Percentiles rank a stretch among this genome's conserved stretches.
phyloP scores from a whole-genome alignment of 37 sponge, comb jelly and placozoan species.

The Eunapius fragilis region DNA sequence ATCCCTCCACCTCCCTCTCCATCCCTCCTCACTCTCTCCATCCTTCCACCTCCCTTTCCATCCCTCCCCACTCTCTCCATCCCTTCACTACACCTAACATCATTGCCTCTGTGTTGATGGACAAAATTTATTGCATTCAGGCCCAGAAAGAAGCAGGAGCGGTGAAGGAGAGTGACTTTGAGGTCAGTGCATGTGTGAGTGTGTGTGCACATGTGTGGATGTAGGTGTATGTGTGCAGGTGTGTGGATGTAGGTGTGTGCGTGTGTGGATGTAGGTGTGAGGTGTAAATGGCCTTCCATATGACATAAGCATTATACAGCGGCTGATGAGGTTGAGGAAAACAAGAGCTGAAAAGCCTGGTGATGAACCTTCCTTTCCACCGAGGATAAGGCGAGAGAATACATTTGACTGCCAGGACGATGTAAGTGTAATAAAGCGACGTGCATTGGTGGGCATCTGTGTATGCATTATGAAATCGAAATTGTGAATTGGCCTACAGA shows the following conservation, averaged over 20 bases:
- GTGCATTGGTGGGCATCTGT: too few species aligned
- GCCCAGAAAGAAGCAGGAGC: constrained; percentile 48
- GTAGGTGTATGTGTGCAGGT: too few species aligned
- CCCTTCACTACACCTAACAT: not conserved
- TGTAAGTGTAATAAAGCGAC: not conserved
- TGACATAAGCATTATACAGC: not conserved
- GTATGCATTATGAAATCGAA: too few species aligned
- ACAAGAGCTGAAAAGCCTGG: not conserved
- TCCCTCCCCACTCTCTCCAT: too few species aligned
- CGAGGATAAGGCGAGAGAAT: not conserved
- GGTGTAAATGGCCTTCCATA: too few species aligned
- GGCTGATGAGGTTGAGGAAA: not conserved
- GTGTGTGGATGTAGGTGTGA: too few species aligned
- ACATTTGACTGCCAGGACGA: not conserved
- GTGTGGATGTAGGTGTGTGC: too few species aligned
- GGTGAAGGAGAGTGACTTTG: constrained; percentile 45
- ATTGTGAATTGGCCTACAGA: too few species aligned
- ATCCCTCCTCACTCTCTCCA: too few species aligned
- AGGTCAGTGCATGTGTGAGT: constrained; percentile 4
- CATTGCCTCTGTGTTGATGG: not conserved
- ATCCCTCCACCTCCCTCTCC: too few species aligned
- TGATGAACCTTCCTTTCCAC: not conserved
- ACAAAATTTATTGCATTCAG: not conserved
- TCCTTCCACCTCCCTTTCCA: too few species aligned
- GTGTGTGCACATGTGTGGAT: too few species aligned